phyloP scores from a whole-genome alignment of 2,797 vertebrate species.

The Spea hammondii region DNA sequence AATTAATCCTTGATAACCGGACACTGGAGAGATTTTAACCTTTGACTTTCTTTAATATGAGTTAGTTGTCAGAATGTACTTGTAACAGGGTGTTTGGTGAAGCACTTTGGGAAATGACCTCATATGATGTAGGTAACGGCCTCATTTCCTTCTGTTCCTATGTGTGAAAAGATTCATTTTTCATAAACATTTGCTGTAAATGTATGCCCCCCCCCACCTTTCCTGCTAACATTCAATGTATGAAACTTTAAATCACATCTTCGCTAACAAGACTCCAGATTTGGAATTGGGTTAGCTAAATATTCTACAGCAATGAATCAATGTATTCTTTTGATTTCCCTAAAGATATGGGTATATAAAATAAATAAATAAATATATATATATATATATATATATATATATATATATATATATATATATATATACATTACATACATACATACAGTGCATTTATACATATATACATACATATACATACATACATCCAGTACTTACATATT shows the following conservation, averaged over 20 bases:
- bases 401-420: too few relatives aligned
- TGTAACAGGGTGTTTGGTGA: constrained; percentile 1
- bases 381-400: too few relatives aligned
- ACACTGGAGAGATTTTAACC: not conserved
- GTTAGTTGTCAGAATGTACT: not conserved
- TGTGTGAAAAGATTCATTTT: constrained; percentile 27
- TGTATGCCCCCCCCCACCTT: not conserved
- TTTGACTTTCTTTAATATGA: constrained; percentile 5
- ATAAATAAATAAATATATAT: too few relatives aligned
- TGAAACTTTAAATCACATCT: constrained; percentile 12
- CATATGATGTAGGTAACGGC: constrained; percentile 27
- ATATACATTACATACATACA: too few relatives aligned
- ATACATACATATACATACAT: too few relatives aligned
- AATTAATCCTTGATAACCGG: too few relatives aligned
- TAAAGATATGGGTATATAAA: too few relatives aligned
- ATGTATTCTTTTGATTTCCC: too few relatives aligned
- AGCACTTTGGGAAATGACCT: constrained; percentile 25
- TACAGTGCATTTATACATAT: too few relatives aligned
- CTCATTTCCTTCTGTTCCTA: constrained; percentile 38
- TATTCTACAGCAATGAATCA: too few relatives aligned
- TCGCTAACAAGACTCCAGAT: not conserved
- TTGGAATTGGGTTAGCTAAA: too few relatives aligned
- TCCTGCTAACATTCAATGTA: not conserved
- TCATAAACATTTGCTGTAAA: constrained; percentile 8
- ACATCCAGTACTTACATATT: too few relatives aligned